Conservation (phyloP, 2,797 vertebrate genomes). For the Dipus sagitta region DNA sequence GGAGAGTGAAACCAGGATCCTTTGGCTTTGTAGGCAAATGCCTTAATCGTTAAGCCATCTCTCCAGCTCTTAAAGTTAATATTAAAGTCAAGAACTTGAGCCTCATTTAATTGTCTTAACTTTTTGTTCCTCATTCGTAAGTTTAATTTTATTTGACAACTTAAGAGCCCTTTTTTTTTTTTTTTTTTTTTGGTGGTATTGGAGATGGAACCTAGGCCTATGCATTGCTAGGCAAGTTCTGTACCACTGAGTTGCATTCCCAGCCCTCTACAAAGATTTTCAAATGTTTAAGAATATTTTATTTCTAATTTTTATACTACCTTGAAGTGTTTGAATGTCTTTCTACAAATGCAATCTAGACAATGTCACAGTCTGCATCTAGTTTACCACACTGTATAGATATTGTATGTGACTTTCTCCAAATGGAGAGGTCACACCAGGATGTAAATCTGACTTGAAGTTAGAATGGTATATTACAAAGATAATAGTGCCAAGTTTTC, state of each 20-base stretch:
- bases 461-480: neutral
- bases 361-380: neutral
- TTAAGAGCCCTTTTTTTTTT: slow-evolving; percentile 35
- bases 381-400: neutral
- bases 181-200: neutral
- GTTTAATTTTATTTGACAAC: slow-evolving; percentile 49
- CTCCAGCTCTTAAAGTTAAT: neutral
- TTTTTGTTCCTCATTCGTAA: neutral
- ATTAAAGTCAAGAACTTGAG: slow-evolving; percentile 34
- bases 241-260: neutral
- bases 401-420: neutral
- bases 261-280: slow-evolving; percentile 37
- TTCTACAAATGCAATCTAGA: slow-evolving; percentile 37
- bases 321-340: neutral
- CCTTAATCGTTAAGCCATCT: too few species aligned
- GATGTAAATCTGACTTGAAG: neutral
- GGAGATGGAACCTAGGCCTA: neutral
- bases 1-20: too few species aligned
- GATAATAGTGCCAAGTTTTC: neutral
- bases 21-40: too few species aligned
- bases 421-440: neutral
- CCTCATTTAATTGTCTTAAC: slow-evolving; percentile 28
- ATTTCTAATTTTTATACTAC: slow-evolving; percentile 37
- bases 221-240: neutral
- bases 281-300: slow-evolving; percentile 32